Conservation (phyloP, 2,113 vertebrate species). For the Pipra filicauda region DNA sequence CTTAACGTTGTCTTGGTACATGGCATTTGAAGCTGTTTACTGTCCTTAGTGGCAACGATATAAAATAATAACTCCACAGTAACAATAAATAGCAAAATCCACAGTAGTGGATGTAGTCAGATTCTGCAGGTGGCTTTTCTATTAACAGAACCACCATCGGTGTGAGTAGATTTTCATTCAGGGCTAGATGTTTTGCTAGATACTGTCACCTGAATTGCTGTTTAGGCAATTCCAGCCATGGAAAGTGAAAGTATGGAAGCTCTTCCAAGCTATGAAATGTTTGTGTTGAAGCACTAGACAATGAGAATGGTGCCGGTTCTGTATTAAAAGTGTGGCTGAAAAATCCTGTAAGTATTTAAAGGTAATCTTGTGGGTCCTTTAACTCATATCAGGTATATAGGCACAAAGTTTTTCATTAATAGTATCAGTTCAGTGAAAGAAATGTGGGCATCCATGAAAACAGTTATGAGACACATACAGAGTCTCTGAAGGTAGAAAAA, state of each 20-base stretch:
- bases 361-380: neutral
- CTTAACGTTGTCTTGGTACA: neutral
- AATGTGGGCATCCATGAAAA: neutral
- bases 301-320: neutral
- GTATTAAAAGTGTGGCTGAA: accelerated
- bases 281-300: neutral
- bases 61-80: neutral
- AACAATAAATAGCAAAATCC: neutral
- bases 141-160: neutral
- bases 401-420: neutral
- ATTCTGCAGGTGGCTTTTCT: neutral
- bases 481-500: accelerated
- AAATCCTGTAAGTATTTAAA: neutral
- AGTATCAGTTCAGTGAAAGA: neutral
- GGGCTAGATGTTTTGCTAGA: neutral
- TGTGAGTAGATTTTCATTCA: neutral
- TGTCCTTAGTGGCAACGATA: neutral
- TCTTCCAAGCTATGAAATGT: neutral
- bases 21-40: neutral
- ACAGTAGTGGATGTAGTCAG: neutral
- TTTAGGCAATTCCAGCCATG: neutral
- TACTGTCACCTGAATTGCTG: neutral
- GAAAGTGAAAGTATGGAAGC: neutral
- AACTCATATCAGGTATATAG: neutral
- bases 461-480: neutral